Percentiles rank a stretch among this genome's conserved stretches.
Conservation (phyloP, 2,113 vertebrate species). For the Hypanus sabinus region DNA sequence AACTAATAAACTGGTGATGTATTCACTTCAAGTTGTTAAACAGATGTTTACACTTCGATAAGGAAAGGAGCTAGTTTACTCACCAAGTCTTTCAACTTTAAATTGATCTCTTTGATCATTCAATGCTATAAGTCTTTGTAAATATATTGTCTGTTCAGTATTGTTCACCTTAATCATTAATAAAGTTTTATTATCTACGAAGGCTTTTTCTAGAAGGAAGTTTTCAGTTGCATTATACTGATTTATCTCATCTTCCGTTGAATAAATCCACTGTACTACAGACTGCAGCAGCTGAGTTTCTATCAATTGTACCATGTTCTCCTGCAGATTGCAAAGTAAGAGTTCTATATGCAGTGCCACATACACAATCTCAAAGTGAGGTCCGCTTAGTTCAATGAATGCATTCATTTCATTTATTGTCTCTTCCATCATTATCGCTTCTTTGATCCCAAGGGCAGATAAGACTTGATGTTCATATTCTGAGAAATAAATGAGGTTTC, state of each 20-base stretch:
- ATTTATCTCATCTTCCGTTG: neutral
- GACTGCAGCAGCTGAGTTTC: slow-evolving; percentile 42
- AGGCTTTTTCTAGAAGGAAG: slow-evolving; percentile 42
- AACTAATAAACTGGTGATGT: neutral
- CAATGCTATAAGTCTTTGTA: fast-evolving
- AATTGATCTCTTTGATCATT: neutral
- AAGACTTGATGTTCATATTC: slow-evolving; percentile 55
- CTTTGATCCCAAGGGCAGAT: slow-evolving; percentile 10
- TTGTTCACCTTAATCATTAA: neutral
- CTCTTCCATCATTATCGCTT: slow-evolving; percentile 50
- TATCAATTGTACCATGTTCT: slow-evolving; percentile 48
- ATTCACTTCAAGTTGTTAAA: neutral
- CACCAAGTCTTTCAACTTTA: slow-evolving; percentile 41
- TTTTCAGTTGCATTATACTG: slow-evolving; percentile 33
- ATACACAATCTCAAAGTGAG: slow-evolving; percentile 36
- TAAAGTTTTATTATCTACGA: neutral
- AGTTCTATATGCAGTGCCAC: slow-evolving; percentile 55
- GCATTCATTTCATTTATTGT: slow-evolving; percentile 45
- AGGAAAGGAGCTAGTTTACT: slow-evolving; percentile 35
- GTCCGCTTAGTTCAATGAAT: slow-evolving; percentile 54
- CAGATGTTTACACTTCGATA: no score
- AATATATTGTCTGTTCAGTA: slow-evolving; percentile 7
- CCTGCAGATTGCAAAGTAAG: slow-evolving; percentile 60
- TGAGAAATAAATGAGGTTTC: slow-evolving; percentile 60
- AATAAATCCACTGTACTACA: slow-evolving; percentile 49